Base-by-base conservation (phyloP, 2,797 vertebrate genomes). In the Acridotheres tristis region DNA sequence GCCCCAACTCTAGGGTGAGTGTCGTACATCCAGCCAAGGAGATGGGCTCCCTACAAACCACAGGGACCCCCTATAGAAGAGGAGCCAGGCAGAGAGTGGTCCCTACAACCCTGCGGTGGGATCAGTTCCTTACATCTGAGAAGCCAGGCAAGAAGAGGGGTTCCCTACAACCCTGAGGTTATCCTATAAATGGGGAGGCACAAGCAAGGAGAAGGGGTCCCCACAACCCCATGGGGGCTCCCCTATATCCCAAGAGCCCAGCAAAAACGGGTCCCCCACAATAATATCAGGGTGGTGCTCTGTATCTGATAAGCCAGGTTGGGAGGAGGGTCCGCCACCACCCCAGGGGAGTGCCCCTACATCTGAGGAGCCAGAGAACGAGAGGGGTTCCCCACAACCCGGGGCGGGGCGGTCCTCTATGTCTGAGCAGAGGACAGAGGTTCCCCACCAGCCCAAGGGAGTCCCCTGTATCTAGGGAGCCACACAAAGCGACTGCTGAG, bases 321-420 rank as follows among this genome's bases (percentile, higher is more conserved):
- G 54, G 29, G 10, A 43, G 9, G 18, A 18, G 34, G 10, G 16
- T 26, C 9, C 15, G n/a, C 19, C 29, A 26, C 7, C 10, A 40
- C 9, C 11, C 36, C 14, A n/a, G 25, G 9, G 7, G 7, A 8
- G 18, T 2, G 17, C 16, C 36, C 13, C 48, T 5, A 5, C 7
- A 67, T 15, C 34, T 25, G 40, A 23, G 53, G 23, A 25, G 22
- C 11, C 61, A 36, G 26, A 13, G 13, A 59, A 42, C 5, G 40
- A 77, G 9, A 48, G 9, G 6, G 8, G 6, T 0, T 0, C 26
- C n/a, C 17, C 26, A 43, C 15, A 82, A 10, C 6, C 19, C 26
- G 2, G 5, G 27, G 1, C 40, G 7, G 2, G 5, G 10, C 4
- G 4, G 16, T 13, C 2, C 40, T 8, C 58, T 27, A 1, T 18